These are phyloP conservation scores for Dromococcyx pavoninus DNA, from an alignment of 2,797 vertebrate genomes.

Conservation along the genomic window DNA sequence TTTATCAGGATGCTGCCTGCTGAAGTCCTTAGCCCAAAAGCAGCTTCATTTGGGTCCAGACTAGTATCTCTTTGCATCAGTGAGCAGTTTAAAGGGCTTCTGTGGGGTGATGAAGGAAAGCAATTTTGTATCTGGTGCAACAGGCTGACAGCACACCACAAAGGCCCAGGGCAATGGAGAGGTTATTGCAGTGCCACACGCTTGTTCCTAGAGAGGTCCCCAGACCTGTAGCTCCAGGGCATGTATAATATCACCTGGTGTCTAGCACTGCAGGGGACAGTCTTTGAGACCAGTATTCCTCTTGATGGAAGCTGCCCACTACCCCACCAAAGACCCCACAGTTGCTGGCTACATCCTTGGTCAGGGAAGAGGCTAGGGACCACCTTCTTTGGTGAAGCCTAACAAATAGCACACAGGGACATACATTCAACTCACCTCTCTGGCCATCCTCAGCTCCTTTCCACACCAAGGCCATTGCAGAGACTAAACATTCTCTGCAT, in stretches of 20 bases:
- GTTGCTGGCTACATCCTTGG: neutral
- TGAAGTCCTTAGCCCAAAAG: neutral
- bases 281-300: neutral
- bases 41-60: neutral
- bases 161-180: neutral
- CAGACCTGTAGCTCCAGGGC: neutral
- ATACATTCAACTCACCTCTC: neutral
- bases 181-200: neutral
- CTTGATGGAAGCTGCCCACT: neutral
- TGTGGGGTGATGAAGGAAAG: neutral
- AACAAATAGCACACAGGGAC: neutral
- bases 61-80: neutral
- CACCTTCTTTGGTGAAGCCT: neutral
- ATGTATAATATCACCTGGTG: neutral
- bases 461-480: slow-evolving; percentile 15
- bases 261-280: neutral
- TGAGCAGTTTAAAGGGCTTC: neutral
- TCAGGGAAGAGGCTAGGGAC: neutral
- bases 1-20: neutral
- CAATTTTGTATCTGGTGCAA: neutral
- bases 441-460: neutral
- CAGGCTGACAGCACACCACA: neutral
- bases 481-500: neutral
- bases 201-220: neutral
- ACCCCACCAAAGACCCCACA: neutral